Base-by-base conservation (phyloP, 2,797 vertebrate species). In the Champsocephalus esox region DNA sequence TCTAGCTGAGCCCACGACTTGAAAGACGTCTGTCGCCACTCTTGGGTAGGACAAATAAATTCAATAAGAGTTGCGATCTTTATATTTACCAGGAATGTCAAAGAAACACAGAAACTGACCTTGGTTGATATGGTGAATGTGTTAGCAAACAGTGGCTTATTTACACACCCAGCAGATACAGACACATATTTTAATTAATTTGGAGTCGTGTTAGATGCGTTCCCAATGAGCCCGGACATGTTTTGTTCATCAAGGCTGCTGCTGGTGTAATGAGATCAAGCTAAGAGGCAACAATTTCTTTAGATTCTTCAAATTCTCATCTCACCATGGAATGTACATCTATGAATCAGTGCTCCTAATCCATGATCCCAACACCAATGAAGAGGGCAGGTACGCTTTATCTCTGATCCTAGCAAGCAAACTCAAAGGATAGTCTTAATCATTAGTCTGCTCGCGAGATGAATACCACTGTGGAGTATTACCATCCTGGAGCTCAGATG, bases 381-480 rank as follows among this genome's bases (percentile, higher is more conserved):
- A 60, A 8, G 60, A 49, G 38, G 63, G 72, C 77, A 75, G 77
- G 68, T 71, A 66, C 10, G 43, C 66, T 28, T 73, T 66, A 79
- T 78, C 79, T 81, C 43, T 83, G 82, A 89, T 88, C 83, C 68
- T 21, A 5, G 61, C 67, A 28, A 64, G 66, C 75, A 62, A 77
- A 88, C 66, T 82, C 75, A 88, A 87, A 90, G 82, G 73, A 78
- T 13, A 21, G 62, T 59, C 72, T 70, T 81, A 79, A 84, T 91
- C 82, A 85, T 87, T 75, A 89, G 78, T 58, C 55, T 70, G 45
- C 77, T 57, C 51, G 70, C 75, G 59, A 77, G 86, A 92, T 89
- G 85, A 87, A 85, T 83, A 73, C 58, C 24, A 48, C 78, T 79
- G 71, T 77, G 64, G 81, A 78, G 79, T 60, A 84, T 86, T 86